phyloP scores from a whole-genome alignment of 1,140 invertebrate species.

The Monochamus saltuarius region DNA sequence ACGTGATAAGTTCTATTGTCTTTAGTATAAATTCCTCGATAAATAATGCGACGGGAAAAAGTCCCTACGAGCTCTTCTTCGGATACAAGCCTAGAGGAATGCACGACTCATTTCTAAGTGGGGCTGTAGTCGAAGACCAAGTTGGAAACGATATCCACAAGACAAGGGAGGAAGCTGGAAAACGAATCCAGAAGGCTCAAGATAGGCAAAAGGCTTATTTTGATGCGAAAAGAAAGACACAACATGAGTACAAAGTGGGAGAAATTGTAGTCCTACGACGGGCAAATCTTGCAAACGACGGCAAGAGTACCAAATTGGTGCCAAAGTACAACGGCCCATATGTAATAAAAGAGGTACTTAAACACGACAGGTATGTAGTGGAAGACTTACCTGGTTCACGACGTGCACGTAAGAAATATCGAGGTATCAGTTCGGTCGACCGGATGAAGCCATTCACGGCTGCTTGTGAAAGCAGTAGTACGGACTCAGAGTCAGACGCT shows the following conservation, averaged over 20 bases:
- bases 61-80: slow-evolving; percentile 10
- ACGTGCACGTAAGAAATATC: neutral
- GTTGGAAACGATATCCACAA: neutral
- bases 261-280: slow-evolving; percentile 3
- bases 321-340: neutral
- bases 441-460: slow-evolving; percentile 4
- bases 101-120: slow-evolving; percentile 2
- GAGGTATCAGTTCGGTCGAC: neutral
- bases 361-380: slow-evolving; percentile 3
- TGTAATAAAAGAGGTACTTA: neutral
- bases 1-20: too few relatives aligned
- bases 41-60: neutral
- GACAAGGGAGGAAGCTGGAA: neutral
- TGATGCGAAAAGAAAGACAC: slow-evolving; percentile 8
- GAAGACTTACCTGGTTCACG: neutral
- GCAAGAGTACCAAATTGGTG: slow-evolving; percentile 9
- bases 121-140: neutral
- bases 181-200: slow-evolving; percentile 13
- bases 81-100: slow-evolving; percentile 8
- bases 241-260: neutral
- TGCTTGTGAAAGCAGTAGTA: slow-evolving; percentile 1
- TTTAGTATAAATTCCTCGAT: too few relatives aligned
- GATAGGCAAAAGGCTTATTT: slow-evolving; percentile 9
- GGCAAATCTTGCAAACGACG: slow-evolving; percentile 6
- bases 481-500: neutral